These are phyloP conservation scores for Petrocephalus sullivani DNA, from an alignment of 2,797 vertebrate genomes.

Conservation along the genomic window DNA sequence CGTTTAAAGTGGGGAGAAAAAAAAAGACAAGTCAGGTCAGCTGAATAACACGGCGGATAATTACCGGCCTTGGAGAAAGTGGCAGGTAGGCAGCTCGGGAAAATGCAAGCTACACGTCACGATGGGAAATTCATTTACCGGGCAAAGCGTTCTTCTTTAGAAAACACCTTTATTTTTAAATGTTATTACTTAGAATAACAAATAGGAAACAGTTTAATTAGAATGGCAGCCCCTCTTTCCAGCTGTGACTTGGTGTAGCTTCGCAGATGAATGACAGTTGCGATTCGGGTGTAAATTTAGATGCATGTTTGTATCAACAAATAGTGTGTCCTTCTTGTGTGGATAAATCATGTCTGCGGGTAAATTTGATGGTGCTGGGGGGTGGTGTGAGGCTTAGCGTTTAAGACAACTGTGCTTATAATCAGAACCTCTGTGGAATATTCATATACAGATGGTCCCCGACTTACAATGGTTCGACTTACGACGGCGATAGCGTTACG, in stretches of 20 bases:
- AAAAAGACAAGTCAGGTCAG: neutral
- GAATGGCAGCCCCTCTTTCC: neutral
- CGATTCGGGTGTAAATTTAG: neutral
- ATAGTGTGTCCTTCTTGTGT: neutral
- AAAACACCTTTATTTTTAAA: constrained; percentile 1
- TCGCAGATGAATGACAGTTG: neutral
- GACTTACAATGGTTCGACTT: too few relatives aligned
- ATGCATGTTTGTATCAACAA: neutral
- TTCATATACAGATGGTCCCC: neutral
- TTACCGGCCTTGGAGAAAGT: neutral
- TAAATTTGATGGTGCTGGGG: neutral
- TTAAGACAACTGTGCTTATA: neutral
- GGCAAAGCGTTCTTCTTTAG: neutral
- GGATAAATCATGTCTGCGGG: neutral
- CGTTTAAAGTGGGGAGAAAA: neutral
- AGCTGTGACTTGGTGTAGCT: neutral
- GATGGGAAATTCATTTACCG: neutral
- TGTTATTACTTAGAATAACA: neutral
- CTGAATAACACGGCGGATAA: neutral
- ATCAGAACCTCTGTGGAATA: neutral
- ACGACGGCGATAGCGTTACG: too few relatives aligned
- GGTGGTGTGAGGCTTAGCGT: too few relatives aligned
- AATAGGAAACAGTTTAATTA: neutral
- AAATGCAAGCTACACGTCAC: neutral
- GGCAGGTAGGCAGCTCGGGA: neutral